phyloP scores from a whole-genome alignment of 1,140 invertebrate genomes.

The Nephila pilipes region DNA sequence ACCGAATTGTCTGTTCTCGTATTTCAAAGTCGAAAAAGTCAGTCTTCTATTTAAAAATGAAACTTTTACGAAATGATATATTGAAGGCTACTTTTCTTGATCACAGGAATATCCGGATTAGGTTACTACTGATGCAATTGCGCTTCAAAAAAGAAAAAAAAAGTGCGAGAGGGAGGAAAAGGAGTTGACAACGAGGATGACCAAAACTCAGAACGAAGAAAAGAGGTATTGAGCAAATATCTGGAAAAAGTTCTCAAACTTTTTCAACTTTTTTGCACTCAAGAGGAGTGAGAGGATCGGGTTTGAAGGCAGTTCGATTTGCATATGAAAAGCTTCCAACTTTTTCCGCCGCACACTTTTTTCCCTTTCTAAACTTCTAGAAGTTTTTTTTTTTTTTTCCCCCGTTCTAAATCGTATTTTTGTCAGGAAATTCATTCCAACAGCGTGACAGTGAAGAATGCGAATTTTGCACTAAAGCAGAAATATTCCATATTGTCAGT shows the following conservation, averaged over 20 bases:
- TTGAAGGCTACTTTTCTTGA: neutral
- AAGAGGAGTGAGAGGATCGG: neutral
- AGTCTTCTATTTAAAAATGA: neutral
- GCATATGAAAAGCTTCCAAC: slow-evolving; percentile 57
- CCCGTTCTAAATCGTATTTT: slow-evolving; percentile 3
- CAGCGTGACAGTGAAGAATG: slow-evolving; percentile 25
- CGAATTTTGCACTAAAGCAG: neutral
- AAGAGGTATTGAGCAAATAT: slow-evolving; percentile 53
- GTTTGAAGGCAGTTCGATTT: slow-evolving; percentile 37
- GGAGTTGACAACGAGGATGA: neutral
- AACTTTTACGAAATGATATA: neutral
- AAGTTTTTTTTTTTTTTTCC: neutral
- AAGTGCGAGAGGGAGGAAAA: neutral
- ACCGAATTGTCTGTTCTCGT: no score
- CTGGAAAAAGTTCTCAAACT: slow-evolving; percentile 51
- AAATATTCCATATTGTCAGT: slow-evolving; percentile 29
- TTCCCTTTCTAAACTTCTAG: neutral
- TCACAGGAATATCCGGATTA: neutral
- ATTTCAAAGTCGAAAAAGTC: no score
- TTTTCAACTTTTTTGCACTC: slow-evolving; percentile 40
- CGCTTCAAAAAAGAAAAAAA: neutral
- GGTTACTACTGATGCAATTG: neutral
- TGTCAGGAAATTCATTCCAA: slow-evolving; percentile 34
- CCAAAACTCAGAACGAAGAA: neutral
- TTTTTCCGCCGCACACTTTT: slow-evolving; percentile 20